Evolutionary conservation across 2,888 invertebrate species (phyloP), one percentile per base, ranked within the genome.

Genomic region (Microctonus hyperodae): DNA sequence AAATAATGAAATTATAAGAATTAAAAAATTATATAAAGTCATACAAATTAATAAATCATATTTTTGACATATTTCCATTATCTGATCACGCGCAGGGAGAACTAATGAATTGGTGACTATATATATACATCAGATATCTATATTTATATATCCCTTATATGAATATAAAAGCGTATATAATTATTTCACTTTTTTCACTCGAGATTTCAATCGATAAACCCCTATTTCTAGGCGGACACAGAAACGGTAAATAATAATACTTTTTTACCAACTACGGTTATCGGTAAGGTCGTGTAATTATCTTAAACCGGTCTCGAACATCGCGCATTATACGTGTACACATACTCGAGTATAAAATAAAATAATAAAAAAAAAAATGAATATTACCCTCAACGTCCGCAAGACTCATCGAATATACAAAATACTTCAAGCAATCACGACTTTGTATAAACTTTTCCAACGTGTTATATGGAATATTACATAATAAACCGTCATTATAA

Each of bases 251-350:
- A 73, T 75, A 72, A 73, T 75, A 70, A 74, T 75, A 76, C 74
- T 75, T 76, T n/a, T 76, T 73, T 72, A 73, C 74, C 72, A 72
- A 73, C 73, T 16, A 16, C 73, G 73, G 73, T 75, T 76, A 75
- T 75, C 75, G 73, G 71, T 73, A 76, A 78, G 76, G 74, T 77
- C 75, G 74, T 72, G 74, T 75, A 78, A 79, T 78, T 78, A 78
- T 75, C 73, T 68, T 57, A 58, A 68, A 79, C 78, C 77, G 77
- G 78, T 78, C 78, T 76, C 72, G 71, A 71, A 70, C 74, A 73
- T 73, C 31, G 50, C 40, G n/a, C 20, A 59, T 67, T 31, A 37
- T 48, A 60, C 13, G 57, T 50, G n/a, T 33, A 65, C 16, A 28
- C 23, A 62, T 22, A 58, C 31, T 33, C 35, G 2, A 1, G 23